phyloP scores from a whole-genome alignment of 2,888 invertebrate species.

The Melinopterus prodromus region DNA sequence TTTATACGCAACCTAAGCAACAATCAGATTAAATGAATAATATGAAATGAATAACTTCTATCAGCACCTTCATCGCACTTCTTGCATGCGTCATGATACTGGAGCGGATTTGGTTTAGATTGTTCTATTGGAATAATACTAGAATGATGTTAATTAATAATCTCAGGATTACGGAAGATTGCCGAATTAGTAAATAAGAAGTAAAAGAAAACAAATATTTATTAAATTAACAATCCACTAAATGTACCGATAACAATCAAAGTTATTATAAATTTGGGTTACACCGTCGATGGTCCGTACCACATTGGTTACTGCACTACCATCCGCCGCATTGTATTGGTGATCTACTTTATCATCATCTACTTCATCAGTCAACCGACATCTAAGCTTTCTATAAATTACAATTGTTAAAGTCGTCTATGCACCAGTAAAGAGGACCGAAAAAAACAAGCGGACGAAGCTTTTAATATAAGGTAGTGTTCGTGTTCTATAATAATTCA shows the following conservation, averaged over 20 bases:
- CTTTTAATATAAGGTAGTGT: neutral
- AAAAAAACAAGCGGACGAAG: neutral
- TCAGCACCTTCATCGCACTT: too few relatives aligned
- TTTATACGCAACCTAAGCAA: too few relatives aligned
- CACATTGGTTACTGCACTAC: neutral
- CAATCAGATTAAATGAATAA: too few relatives aligned
- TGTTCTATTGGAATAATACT: too few relatives aligned
- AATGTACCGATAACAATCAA: neutral
- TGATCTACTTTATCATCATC: neutral
- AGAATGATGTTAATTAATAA: too few relatives aligned
- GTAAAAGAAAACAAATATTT: neutral
- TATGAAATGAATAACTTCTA: too few relatives aligned
- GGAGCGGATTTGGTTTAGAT: too few relatives aligned
- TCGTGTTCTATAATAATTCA: conserved; percentile 36
- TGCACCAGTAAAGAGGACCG: neutral
- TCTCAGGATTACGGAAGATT: too few relatives aligned
- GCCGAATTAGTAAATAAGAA: too few relatives aligned
- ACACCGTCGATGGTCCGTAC: neutral
- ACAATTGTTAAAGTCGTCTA: neutral
- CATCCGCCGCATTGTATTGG: neutral
- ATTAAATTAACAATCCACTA: neutral
- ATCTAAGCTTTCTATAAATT: neutral
- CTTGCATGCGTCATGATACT: too few relatives aligned
- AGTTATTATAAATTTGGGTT: conserved; percentile 4
- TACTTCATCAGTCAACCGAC: neutral